phyloP scores from a whole-genome alignment of 2,888 invertebrate species.

The Orthonevra nobilis region DNA sequence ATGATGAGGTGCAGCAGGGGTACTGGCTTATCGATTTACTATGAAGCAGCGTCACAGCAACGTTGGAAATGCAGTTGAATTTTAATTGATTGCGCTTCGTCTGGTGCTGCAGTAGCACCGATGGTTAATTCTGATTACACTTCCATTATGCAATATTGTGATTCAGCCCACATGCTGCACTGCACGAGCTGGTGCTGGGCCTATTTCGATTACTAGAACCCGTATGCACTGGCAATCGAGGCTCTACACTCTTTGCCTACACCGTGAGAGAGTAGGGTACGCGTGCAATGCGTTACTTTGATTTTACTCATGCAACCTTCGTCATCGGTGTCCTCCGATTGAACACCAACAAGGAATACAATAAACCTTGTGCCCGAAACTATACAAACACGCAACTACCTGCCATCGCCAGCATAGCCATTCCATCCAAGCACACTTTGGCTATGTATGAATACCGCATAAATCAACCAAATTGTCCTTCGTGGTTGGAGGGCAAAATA shows the following conservation, averaged over 20 bases:
- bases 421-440: conserved; percentile 7
- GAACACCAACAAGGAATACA: not conserved
- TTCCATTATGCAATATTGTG: conserved; percentile 32
- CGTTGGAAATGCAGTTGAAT: conserved; percentile 17
- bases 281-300: conserved; percentile 20
- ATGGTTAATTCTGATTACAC: conserved; percentile 54
- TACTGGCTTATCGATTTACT: conserved; percentile 24
- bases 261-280: not conserved
- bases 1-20: not conserved
- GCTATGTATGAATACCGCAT: conserved; percentile 12
- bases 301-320: conserved; percentile 3
- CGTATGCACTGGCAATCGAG: conserved; percentile 18
- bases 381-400: not conserved
- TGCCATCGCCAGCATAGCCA: not conserved
- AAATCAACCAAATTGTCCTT: conserved; percentile 9
- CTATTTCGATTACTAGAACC: not conserved
- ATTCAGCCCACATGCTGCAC: conserved; percentile 9
- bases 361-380: conserved; percentile 12
- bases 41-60: too few species aligned
- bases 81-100: conserved; percentile 39
- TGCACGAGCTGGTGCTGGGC: conserved; percentile 6
- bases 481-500: too few species aligned
- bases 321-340: not conserved
- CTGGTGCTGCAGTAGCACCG: not conserved
- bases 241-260: not conserved